These are phyloP conservation scores for Magallana angulata DNA, from an alignment of 1,140 invertebrate species.

Conservation along the genomic window DNA sequence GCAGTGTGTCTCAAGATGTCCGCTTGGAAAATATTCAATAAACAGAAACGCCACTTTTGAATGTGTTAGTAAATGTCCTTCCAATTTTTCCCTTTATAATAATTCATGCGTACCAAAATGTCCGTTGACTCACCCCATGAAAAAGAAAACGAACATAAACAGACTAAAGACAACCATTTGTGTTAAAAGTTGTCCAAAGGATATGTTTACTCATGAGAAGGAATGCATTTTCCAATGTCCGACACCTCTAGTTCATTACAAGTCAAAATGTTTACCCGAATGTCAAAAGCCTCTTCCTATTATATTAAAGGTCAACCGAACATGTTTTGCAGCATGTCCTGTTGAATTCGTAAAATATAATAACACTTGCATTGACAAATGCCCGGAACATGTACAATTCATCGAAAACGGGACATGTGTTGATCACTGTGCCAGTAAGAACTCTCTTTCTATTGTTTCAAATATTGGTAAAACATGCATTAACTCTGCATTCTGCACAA, in stretches of 20 bases:
- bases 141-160: background rate
- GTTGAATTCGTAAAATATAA: background rate
- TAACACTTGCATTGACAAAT: background rate
- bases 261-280: background rate
- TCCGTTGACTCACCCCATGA: background rate
- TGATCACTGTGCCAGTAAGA: background rate
- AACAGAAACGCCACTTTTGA: too few relatives aligned
- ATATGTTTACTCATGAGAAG: background rate
- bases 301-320: background rate
- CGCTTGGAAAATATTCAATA: background rate
- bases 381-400: background rate
- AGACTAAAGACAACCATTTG: background rate
- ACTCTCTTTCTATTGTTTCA: background rate
- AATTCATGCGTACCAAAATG: background rate
- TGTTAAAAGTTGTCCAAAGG: background rate
- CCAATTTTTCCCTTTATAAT: background rate
- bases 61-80: background rate
- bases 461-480: background rate
- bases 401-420: background rate
- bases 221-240: background rate
- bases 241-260: background rate
- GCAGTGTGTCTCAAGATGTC: constrained; percentile 1
- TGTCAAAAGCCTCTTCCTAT: background rate
- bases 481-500: background rate
- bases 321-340: background rate